Conservation (phyloP, 2,888 invertebrate genomes). For the Nysson spinosus region DNA sequence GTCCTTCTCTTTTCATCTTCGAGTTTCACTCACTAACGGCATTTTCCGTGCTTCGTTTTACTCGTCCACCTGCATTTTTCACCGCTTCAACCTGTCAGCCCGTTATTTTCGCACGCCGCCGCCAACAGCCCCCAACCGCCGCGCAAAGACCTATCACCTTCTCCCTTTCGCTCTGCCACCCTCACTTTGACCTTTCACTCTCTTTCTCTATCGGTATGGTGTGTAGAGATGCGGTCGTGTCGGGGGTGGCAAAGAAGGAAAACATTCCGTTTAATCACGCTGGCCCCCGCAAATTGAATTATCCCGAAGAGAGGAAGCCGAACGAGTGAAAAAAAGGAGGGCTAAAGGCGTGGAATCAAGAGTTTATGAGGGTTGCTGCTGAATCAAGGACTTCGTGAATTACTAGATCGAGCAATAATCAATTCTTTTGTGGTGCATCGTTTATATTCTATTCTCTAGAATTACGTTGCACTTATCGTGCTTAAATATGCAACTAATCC, state of each 20-base stretch:
- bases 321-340: slow-evolving; percentile 16
- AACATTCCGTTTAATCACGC: slow-evolving; percentile 55
- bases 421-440: too few relatives aligned
- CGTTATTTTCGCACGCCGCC: slow-evolving; percentile 40
- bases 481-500: too few relatives aligned
- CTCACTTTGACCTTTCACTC: too few relatives aligned
- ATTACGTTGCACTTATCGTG: too few relatives aligned
- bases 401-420: too few relatives aligned
- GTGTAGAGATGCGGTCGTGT: slow-evolving; percentile 6
- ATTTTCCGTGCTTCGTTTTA: slow-evolving; percentile 30
- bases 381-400: slow-evolving; percentile 31
- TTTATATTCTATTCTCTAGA: too few relatives aligned
- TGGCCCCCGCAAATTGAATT: slow-evolving; percentile 54
- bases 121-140: too few relatives aligned
- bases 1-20: slow-evolving; percentile 1
- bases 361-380: slow-evolving; percentile 6
- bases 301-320: slow-evolving; percentile 18
- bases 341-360: neutral
- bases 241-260: slow-evolving; percentile 19
- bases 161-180: slow-evolving; percentile 4
- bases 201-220: too few relatives aligned
- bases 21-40: neutral
- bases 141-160: too few relatives aligned
- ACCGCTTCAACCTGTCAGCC: slow-evolving; percentile 46
- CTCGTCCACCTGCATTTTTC: slow-evolving; percentile 51